A percentile compares a stretch with the other conserved stretches of the same genome.
These are phyloP conservation scores for Centropyge bicolor DNA, from an alignment of 2,797 vertebrate species.

Conservation along the genomic window DNA sequence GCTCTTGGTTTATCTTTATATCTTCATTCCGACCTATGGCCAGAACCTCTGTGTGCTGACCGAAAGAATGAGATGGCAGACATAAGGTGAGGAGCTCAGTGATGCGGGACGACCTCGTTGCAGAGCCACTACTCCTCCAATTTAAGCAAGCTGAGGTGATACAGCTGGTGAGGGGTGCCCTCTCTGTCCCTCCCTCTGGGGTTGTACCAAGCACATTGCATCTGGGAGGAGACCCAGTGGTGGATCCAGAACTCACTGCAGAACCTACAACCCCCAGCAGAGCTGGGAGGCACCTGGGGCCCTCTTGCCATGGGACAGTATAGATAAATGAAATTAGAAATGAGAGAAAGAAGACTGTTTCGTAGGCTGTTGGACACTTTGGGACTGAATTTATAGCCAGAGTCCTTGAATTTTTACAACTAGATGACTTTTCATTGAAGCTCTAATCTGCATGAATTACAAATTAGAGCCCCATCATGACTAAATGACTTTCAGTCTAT, in stretches of 20 bases:
- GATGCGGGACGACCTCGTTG: constrained; percentile 24
- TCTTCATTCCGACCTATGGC: neutral
- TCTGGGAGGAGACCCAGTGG: constrained; percentile 21
- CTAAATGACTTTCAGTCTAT: neutral
- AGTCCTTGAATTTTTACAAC: neutral
- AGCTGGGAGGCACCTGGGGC: constrained; percentile 17
- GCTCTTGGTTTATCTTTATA: neutral
- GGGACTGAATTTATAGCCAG: constrained; percentile 3
- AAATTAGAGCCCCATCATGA: neutral
- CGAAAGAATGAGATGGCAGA: constrained; percentile 5
- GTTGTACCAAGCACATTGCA: constrained; percentile 30
- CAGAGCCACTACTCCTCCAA: constrained; percentile 23
- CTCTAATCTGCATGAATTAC: neutral
- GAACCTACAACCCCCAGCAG: constrained; percentile 42
- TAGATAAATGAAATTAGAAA: constrained; percentile 5
- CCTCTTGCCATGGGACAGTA: constrained; percentile 1
- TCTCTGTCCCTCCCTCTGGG: constrained; percentile 54
- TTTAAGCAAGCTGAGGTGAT: constrained; percentile 39
- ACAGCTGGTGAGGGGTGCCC: constrained; percentile 53
- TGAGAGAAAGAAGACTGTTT: neutral
- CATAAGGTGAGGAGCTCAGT: constrained; percentile 27
- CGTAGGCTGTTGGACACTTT: neutral
- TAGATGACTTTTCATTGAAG: neutral
- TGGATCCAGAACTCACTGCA: constrained; percentile 19
- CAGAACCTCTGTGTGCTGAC: constrained; percentile 19